Conservation (phyloP, 2,113 vertebrate genomes). For the Sinocyclocheilus maitianheensis region DNA sequence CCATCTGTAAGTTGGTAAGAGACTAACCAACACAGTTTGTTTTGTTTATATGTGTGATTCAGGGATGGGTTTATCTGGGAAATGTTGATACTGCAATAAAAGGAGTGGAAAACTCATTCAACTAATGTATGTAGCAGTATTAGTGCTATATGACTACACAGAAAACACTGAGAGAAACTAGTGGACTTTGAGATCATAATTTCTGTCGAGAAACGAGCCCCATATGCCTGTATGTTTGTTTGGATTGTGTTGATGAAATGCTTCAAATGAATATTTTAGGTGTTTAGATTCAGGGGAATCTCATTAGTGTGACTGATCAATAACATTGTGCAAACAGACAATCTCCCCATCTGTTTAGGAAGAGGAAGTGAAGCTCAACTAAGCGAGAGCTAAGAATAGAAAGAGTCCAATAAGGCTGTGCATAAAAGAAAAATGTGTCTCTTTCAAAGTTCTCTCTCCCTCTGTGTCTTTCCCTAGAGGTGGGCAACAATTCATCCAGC, state of each 20-base stretch:
- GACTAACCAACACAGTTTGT: too few species aligned
- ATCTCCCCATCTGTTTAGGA: conserved; percentile 35
- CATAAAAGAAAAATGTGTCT: neutral
- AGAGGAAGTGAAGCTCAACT: conserved; percentile 21
- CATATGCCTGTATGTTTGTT: neutral
- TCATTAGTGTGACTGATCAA: conserved; percentile 30
- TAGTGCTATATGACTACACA: neutral
- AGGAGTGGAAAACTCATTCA: neutral
- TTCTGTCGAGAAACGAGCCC: neutral
- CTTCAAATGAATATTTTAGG: neutral
- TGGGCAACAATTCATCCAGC: conserved; percentile 30
- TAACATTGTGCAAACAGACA: conserved; percentile 24
- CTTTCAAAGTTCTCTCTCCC: neutral
- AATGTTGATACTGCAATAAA: neutral
- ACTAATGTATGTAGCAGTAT: neutral
- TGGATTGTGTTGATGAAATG: neutral
- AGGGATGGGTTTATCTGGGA: too few species aligned
- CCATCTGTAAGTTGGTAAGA: too few species aligned
- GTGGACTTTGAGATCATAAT: neutral
- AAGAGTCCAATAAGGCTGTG: conserved; percentile 25
- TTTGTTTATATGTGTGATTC: too few species aligned
- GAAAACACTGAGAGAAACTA: neutral
- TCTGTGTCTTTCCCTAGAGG: conserved; percentile 26
- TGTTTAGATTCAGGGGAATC: conserved; percentile 23
- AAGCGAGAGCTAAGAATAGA: conserved; percentile 25